Evolutionary conservation across 35 echinoderm and acorn worm species (phyloP).

Genomic region (Eucidaris tribuloides): DNA sequence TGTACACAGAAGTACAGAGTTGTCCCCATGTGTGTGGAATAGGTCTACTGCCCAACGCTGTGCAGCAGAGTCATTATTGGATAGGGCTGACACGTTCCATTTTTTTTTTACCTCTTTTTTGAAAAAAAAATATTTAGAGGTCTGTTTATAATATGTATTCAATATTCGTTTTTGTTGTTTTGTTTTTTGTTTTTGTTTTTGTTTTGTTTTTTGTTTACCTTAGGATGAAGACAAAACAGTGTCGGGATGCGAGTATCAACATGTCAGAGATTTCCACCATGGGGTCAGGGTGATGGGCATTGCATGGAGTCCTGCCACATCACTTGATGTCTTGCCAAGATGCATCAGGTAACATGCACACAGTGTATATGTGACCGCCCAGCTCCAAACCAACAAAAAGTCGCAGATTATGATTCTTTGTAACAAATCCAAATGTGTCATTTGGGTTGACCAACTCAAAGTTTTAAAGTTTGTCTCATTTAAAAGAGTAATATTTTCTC

Average conservation of each 20-base stretch:
- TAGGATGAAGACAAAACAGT: conserved; percentile 86
- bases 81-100: not conserved
- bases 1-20: too few relatives aligned
- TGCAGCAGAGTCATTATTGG: not conserved
- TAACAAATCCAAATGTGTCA: not conserved
- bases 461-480: too few relatives aligned
- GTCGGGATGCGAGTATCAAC: conserved; percentile 63
- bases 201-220: not conserved
- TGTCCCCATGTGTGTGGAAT: too few relatives aligned
- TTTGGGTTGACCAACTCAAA: too few relatives aligned
- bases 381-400: too few relatives aligned
- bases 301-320: conserved; percentile 83
- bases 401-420: too few relatives aligned
- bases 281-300: conserved; percentile 63
- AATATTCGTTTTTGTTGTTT: not conserved
- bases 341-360: conserved; percentile 56
- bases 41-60: not conserved
- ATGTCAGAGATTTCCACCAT: conserved; percentile 86
- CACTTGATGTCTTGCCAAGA: conserved; percentile 63
- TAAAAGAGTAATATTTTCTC: too few relatives aligned
- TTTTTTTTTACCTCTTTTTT: not conserved
- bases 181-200: not conserved
- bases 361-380: not conserved
- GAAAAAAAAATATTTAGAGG: not conserved
- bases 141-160: not conserved